A percentile compares a stretch with the other conserved stretches of the same genome.
These are phyloP conservation scores for Drosophila demipolita DNA, from an alignment of 2,888 invertebrate species.

Conservation along the genomic window DNA sequence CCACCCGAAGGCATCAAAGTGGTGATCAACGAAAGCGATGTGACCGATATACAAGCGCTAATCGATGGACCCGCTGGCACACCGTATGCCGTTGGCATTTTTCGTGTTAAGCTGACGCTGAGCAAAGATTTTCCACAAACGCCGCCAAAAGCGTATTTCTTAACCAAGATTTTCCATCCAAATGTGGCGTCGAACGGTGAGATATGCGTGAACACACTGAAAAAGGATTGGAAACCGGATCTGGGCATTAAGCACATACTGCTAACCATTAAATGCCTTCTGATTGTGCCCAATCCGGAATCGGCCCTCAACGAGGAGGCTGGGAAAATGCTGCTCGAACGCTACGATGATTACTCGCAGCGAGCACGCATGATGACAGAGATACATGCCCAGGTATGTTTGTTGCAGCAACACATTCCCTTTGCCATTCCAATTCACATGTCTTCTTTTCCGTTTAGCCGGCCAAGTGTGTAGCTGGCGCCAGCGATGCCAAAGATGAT, in stretches of 20 bases:
- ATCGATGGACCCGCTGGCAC: conserved; percentile 98
- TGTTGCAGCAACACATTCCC: not conserved
- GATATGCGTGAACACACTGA: conserved; percentile 98
- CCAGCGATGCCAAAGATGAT: conserved; percentile 83
- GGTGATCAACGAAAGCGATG: conserved; percentile 95
- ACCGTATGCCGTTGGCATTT: conserved; percentile 95
- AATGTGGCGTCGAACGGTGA: conserved; percentile 97
- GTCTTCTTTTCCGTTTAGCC: conserved; percentile 81
- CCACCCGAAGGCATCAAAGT: conserved; percentile 97
- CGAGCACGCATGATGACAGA: conserved; percentile 96
- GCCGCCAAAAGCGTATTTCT: conserved; percentile 96
- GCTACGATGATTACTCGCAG: conserved; percentile 96
- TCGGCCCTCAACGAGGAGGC: conserved; percentile 99
- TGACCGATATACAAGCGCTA: conserved; percentile 96
- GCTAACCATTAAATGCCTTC: conserved; percentile 96
- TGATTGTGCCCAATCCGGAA: conserved; percentile 98
- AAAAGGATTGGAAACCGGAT: conserved; percentile 98
- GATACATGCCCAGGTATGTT: conserved; percentile 91
- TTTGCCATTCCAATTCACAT: not conserved
- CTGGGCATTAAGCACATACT: conserved; percentile 97
- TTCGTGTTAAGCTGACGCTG: conserved; percentile 94
- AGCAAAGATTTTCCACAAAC: conserved; percentile 96
- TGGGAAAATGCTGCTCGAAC: conserved; percentile 95
- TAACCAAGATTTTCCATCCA: conserved; percentile 98
- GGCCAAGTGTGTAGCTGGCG: conserved; percentile 83